These are phyloP conservation scores for Mormyrus lacerda DNA, from an alignment of 2,113 vertebrate genomes.

Conservation along the genomic window DNA sequence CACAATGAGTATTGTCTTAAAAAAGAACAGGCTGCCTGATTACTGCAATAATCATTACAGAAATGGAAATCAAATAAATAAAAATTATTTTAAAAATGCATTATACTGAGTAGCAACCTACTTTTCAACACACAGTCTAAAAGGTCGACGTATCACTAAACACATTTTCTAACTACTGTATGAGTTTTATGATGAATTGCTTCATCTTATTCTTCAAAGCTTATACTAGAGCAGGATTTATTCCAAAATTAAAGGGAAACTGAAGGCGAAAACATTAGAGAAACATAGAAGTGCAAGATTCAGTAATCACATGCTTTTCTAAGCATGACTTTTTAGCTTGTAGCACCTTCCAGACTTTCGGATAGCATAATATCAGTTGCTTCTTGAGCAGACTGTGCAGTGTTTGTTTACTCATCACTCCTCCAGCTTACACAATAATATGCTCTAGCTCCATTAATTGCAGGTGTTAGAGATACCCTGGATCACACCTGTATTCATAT, in stretches of 20 bases:
- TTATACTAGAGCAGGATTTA: background rate
- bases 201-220: background rate
- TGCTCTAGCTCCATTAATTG: background rate
- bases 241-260: background rate
- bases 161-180: background rate
- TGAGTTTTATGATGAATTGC: background rate
- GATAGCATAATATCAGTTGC: background rate
- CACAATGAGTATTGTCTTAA: background rate
- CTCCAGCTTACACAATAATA: background rate
- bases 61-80: background rate
- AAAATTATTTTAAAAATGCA: background rate
- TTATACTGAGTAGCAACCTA: background rate
- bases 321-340: background rate
- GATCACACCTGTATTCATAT: background rate
- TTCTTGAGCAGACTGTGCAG: background rate
- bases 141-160: background rate
- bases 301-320: background rate
- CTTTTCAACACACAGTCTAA: background rate
- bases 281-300: background rate
- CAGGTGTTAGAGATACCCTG: background rate
- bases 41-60: background rate
- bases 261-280: background rate
- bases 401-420: background rate
- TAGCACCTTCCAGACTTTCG: background rate
- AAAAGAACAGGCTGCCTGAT: background rate